phyloP scores from a whole-genome alignment of 2,888 invertebrate species.

The Lordiphosa fenestrarum region DNA sequence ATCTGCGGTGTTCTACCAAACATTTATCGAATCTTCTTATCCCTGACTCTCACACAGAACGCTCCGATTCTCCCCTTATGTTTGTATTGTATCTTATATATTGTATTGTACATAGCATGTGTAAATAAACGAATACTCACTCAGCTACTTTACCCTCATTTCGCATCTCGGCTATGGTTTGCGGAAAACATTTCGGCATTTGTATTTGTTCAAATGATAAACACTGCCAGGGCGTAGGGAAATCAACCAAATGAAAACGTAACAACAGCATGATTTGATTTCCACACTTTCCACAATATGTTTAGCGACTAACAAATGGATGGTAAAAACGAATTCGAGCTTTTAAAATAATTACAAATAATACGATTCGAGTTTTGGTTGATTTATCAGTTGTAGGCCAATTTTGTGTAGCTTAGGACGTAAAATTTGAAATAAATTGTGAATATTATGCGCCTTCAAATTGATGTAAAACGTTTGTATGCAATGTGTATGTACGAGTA shows the following conservation, averaged over 20 bases:
- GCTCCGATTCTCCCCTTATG: background rate
- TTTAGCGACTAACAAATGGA: slow-evolving; percentile 52
- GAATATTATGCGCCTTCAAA: slow-evolving; percentile 80
- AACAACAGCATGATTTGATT: slow-evolving; percentile 27
- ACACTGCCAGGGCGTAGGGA: slow-evolving; percentile 78
- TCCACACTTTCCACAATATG: slow-evolving; percentile 40
- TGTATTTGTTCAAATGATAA: slow-evolving; percentile 71
- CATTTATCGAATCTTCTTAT: background rate
- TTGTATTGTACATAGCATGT: slow-evolving; percentile 65
- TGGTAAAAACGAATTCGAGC: slow-evolving; percentile 73
- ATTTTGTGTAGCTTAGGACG: slow-evolving; percentile 49
- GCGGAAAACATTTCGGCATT: background rate
- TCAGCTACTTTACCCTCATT: slow-evolving; percentile 1
- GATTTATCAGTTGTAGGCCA: slow-evolving; percentile 46
- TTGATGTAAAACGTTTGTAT: slow-evolving; percentile 32
- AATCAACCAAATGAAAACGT: slow-evolving; percentile 59
- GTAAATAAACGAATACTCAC: slow-evolving; percentile 49
- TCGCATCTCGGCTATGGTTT: background rate
- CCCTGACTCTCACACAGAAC: too few relatives aligned
- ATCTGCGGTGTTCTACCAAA: slow-evolving; percentile 64
- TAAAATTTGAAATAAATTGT: slow-evolving; percentile 62
- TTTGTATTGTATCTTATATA: background rate
- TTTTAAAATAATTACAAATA: slow-evolving; percentile 55
- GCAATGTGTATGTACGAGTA: slow-evolving; percentile 28
- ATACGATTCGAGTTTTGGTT: slow-evolving; percentile 32